Evolutionary conservation across 1,140 invertebrate genomes (phyloP), one percentile per base, ranked within the genome.

Genomic region (Callitettix versicolor): DNA sequence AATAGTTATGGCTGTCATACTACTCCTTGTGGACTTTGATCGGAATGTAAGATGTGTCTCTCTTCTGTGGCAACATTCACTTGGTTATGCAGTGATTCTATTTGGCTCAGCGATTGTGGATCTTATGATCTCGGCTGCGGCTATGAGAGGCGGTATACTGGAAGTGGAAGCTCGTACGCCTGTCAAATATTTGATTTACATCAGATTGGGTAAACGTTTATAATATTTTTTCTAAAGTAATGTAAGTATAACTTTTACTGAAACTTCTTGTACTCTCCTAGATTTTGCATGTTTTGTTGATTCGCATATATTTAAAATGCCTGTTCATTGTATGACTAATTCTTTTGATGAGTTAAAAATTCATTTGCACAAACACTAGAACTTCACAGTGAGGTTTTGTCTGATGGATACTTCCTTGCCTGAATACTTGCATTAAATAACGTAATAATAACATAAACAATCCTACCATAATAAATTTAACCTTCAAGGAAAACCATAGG

Each of bases 181-280:
- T 54, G 88, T 91, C 76, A 84, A 88, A 69, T 86, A 89, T 66
- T 73, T 92, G 17, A 79, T 93, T 49, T 93, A 93, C 71, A 67
- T 84, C 53, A 78, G 88, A 68, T 71, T 90, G 40, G 78, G 90
- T 92, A 74, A 80, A 79, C 72, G 20, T 9, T 56, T 14, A 22
- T 22, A 30, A 3, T 30, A 9, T 30, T 30, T 4, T 30, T 30
- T 4, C 26, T 30, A 11, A 17, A 44, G 5, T n/a, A 46, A 17
- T 43, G 9, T 5, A 5, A n/a, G 46, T 11, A 6, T 7, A 11
- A 42, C 12, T 12, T 20, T 40, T 53, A 11, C 18, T 15, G 6
- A 6, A 9, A n/a, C 14, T 12, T 43, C 43, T 18, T 11, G 14
- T 15, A 11, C 14, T 48, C 18, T 20, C 15, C 18, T 17, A 33